Conservation (phyloP, 2,888 invertebrate genomes). For the Hanleya hanleyi region DNA sequence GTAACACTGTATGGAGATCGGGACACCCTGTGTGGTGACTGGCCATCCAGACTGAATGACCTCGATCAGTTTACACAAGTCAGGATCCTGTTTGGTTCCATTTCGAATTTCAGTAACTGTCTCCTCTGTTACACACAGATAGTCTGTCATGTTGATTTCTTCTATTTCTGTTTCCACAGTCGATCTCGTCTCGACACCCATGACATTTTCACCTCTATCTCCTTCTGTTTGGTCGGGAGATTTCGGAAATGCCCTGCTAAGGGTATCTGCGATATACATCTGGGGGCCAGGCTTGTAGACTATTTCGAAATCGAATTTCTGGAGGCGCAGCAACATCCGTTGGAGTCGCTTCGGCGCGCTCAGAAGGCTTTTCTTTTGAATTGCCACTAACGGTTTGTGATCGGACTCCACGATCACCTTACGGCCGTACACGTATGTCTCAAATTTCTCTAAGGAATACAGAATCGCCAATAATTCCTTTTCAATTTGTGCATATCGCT, state of each 20-base stretch:
- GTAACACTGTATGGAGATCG: constrained; percentile 1
- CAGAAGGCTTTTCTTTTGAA: constrained; percentile 22
- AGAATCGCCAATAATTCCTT: constrained; percentile 36
- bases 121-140: not conserved
- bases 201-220: not conserved
- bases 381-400: constrained; percentile 33
- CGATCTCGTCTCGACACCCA: not conserved
- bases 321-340: constrained; percentile 24
- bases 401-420: constrained; percentile 34
- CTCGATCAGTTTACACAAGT: constrained; percentile 6
- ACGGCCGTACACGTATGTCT: constrained; percentile 34
- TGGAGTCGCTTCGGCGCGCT: constrained; percentile 13
- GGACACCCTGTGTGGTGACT: not conserved
- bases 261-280: constrained; percentile 11
- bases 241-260: constrained; percentile 19
- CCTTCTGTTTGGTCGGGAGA: not conserved
- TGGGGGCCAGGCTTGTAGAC: constrained; percentile 6
- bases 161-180: not conserved
- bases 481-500: constrained; percentile 39
- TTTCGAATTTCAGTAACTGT: not conserved
- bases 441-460: constrained; percentile 31
- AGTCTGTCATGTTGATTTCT: constrained; percentile 12
- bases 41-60: constrained; percentile 23
- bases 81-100: constrained; percentile 11
- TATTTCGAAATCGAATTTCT: constrained; percentile 24